Percentiles rank a stretch among this genome's conserved stretches.
Conservation (phyloP, 2,888 invertebrate genomes). For the Agriopis aurantiaria region DNA sequence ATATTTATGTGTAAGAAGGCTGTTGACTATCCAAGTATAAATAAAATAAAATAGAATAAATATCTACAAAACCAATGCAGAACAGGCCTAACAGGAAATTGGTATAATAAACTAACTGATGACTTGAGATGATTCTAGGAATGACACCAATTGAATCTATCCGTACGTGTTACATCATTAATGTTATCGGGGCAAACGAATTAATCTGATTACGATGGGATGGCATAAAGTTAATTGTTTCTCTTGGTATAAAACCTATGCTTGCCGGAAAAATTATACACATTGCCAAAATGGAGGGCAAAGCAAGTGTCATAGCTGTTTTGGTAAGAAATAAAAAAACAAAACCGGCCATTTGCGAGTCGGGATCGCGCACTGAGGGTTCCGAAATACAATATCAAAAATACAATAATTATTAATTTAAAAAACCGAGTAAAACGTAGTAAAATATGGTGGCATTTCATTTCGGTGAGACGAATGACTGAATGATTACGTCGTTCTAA, state of each 20-base stretch:
- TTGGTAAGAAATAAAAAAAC: conserved; percentile 56
- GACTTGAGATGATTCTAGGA: not conserved
- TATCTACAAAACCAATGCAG: too few relatives aligned
- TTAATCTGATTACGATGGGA: conserved; percentile 44
- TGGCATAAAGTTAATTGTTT: conserved; percentile 41
- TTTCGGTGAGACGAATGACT: too few relatives aligned
- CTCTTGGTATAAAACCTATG: conserved; percentile 42
- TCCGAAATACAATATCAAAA: too few relatives aligned
- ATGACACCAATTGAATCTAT: conserved; percentile 6
- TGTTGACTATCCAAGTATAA: too few relatives aligned
- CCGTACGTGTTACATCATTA: conserved; percentile 3
- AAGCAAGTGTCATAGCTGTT: conserved; percentile 48
- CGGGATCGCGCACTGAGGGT: too few relatives aligned
- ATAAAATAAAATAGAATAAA: too few relatives aligned
- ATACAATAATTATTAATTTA: too few relatives aligned
- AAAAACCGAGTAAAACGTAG: too few relatives aligned
- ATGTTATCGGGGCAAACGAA: conserved; percentile 26
- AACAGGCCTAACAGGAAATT: conserved; percentile 9
- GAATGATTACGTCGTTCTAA: too few relatives aligned
- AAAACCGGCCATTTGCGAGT: not conserved
- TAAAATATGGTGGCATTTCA: too few relatives aligned
- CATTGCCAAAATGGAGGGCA: conserved; percentile 53
- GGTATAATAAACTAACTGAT: not conserved
- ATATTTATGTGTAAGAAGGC: too few relatives aligned
- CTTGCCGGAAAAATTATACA: conserved; percentile 14